Evolutionary conservation across 2,888 invertebrate species (phyloP).

Genomic region (Cantharis rustica): DNA sequence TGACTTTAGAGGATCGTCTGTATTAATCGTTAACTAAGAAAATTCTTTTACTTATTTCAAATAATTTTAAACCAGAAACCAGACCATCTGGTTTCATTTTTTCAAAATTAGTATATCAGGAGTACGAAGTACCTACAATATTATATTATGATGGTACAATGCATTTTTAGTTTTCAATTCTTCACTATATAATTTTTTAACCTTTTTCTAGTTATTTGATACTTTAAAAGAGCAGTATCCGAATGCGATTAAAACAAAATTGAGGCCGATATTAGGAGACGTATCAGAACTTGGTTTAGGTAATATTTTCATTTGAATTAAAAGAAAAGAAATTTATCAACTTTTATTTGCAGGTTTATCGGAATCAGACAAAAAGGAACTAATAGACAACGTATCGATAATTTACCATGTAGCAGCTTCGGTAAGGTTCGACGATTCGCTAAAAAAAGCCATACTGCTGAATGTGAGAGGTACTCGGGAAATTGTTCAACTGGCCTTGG

Average conservation of each 20-base stretch:
- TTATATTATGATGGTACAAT: too few species aligned
- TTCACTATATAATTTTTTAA: background rate
- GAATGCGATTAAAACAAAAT: conserved; percentile 61
- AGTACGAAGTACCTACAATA: too few species aligned
- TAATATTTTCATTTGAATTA: conserved; percentile 28
- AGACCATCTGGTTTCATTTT: too few species aligned
- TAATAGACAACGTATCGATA: conserved; percentile 66
- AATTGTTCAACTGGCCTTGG: conserved; percentile 63
- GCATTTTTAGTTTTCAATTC: too few species aligned
- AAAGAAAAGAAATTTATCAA: background rate
- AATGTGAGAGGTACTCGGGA: conserved; percentile 72
- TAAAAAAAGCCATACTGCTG: conserved; percentile 66
- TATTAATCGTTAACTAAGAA: too few species aligned
- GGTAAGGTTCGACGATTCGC: conserved; percentile 80
- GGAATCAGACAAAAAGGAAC: conserved; percentile 56
- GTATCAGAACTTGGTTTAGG: conserved; percentile 63
- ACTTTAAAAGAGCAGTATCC: conserved; percentile 63
- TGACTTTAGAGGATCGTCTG: too few species aligned
- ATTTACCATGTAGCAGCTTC: conserved; percentile 82
- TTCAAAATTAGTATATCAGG: too few species aligned
- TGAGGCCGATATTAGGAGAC: conserved; percentile 70
- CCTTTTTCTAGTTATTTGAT: conserved; percentile 63
- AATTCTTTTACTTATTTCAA: too few species aligned
- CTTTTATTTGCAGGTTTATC: conserved; percentile 57
- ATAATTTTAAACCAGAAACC: too few species aligned